Base-by-base conservation (phyloP, 2,888 invertebrate species). In the Blomia tropicalis region DNA sequence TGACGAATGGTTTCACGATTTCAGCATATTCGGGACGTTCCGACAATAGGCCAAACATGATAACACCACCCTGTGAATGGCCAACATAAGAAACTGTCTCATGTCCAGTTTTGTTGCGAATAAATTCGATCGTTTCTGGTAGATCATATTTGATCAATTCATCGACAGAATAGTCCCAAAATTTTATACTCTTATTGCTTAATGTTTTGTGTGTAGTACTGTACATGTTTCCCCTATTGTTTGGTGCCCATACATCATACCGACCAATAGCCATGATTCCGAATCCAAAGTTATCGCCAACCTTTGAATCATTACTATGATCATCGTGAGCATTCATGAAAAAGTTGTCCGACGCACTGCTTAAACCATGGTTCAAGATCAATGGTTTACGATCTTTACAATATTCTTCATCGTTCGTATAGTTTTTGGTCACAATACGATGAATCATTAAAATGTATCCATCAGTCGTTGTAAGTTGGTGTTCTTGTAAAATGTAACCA, bases 171-270 rank as follows among this genome's bases (percentile, higher is more conserved):
- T 17, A 41, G n/a, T 41, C 14, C 41, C 41, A 41, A 41, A 41
- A 41, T 17, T 14, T 41, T 17, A 17, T n/a, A n/a, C 41, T 41
- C n/a, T 41, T 41, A 14, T 14, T 41, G n/a, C 14, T 41, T n/a
- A 41, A 41, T 17, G 14, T 41, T 17, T 17, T n/a, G 41, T 41
- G 41, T 41, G 14, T n/a, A 14, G n/a, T 41, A 17, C 14, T 17
- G n/a, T 41, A 41, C n/a, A 14, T n/a, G n/a, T 41, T 41, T 41
- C 41, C 41, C n/a, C 41, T 14, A 51, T 72, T 71, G 68, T 77
- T 78, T 1, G 76, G 76, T 59, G 78, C 64, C 77, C 77, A 78
- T 23, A 78, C 78, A 68, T 78, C 78, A 64, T 72, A 76, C 0
- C 77, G 56, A 56, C 5, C 3, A 14, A 30, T 56, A n/a, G 29